Percentiles rank a stretch among this genome's conserved stretches.
phyloP scores from a whole-genome alignment of 2,888 invertebrate species.

The Electrophaes corylata region DNA sequence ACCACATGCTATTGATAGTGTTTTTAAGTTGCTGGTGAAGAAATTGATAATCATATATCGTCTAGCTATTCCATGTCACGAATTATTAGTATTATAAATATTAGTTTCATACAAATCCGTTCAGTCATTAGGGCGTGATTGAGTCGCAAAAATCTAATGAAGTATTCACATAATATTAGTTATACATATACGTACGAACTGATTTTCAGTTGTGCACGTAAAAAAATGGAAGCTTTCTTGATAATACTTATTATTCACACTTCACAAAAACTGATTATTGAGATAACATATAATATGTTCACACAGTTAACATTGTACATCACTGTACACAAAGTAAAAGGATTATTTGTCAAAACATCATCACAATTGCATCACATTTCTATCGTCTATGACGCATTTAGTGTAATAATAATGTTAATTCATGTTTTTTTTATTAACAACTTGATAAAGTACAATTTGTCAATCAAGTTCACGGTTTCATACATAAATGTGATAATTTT shows the following conservation, averaged over 20 bases:
- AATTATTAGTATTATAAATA: too few relatives aligned
- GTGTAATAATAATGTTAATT: background rate
- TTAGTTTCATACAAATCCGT: too few relatives aligned
- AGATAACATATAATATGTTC: conserved; percentile 12
- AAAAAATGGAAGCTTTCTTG: conserved; percentile 10
- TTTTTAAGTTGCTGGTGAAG: too few relatives aligned
- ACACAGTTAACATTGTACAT: conserved; percentile 26
- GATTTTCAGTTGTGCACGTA: background rate
- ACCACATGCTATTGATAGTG: too few relatives aligned
- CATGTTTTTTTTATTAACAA: background rate
- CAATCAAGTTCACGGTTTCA: background rate
- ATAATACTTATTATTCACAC: background rate
- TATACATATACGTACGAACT: background rate
- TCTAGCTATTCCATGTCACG: too few relatives aligned
- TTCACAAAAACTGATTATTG: conserved; percentile 6
- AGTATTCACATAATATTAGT: background rate
- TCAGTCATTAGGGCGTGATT: background rate
- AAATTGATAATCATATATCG: too few relatives aligned
- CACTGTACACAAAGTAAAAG: conserved; percentile 19
- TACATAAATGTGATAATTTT: background rate
- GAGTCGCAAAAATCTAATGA: background rate
- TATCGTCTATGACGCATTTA: conserved; percentile 27
- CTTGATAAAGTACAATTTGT: background rate
- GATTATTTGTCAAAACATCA: conserved; percentile 28
- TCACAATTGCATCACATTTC: conserved; percentile 31